Conservation (phyloP, 2,797 vertebrate genomes). For the Gila robusta region DNA sequence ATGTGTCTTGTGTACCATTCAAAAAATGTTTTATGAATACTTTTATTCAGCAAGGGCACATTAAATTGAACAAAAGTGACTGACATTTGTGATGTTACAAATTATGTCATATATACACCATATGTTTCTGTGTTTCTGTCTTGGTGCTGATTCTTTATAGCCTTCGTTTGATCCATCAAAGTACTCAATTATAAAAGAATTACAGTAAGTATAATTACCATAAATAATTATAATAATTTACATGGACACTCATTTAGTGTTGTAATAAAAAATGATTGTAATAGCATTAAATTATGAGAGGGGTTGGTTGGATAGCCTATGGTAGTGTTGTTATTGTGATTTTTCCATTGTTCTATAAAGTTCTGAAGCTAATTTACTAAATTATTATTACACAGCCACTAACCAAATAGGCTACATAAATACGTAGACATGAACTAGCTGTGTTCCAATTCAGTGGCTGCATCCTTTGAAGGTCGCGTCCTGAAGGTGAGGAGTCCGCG, state of each 20-base stretch:
- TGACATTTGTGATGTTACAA: background rate
- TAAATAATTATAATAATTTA: background rate
- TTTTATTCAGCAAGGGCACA: background rate
- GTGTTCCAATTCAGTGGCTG: no score
- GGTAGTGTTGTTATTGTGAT: background rate
- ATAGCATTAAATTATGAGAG: background rate
- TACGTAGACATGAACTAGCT: background rate
- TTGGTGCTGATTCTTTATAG: no score
- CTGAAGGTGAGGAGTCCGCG: no score
- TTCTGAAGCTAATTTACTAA: background rate
- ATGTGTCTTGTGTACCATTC: background rate
- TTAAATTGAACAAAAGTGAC: background rate
- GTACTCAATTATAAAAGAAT: no score
- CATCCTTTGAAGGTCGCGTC: no score
- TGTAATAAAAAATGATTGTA: background rate
- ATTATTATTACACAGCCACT: background rate
- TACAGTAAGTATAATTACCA: no score
- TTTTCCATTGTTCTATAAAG: background rate
- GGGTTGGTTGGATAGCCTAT: background rate
- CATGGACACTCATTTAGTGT: background rate
- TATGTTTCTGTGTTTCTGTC: no score
- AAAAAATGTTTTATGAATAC: background rate
- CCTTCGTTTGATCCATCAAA: no score
- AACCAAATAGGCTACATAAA: background rate
- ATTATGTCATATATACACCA: background rate